Base-by-base conservation (phyloP, 2,888 invertebrate species). In the Phalera bucephala region DNA sequence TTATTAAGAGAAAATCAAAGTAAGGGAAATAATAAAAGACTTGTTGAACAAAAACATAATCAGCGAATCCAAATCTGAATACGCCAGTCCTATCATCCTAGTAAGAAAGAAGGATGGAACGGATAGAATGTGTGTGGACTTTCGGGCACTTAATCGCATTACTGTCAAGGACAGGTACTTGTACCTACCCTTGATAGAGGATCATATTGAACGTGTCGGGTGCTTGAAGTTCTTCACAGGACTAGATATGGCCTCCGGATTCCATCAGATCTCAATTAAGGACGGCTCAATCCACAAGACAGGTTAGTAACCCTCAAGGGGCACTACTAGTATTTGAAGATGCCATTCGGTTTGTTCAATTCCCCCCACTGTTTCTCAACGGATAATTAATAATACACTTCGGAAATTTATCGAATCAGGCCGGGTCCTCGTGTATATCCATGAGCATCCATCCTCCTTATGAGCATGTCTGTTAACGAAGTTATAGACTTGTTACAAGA, bases 321-420 rank as follows among this genome's bases (percentile, higher is more conserved):
- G 9, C 52, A 48, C 11, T 53, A 20, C 6, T 45, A 56, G n/a
- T 56, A 37, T 23, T 1, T 49, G 0, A 51, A 46, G 25, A 50
- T 56, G 49, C 52, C 53, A 0, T 53, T 40, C 20, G 57, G 53
- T 15, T 20, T 51, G 5, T 33, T 45, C 0, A 58, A 52, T 21
- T 45, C n/a, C 54, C 0, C 54, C 58, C 0, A 7, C 48, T 2
- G 43, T 52, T 1, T 59, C 46, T 12, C 52, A 55, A 20, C 33
- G 45, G 1, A 47, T 52, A 0, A 53, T 51, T 0, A 7, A 19
- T 0, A 39, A 44, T 6, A 33, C 33, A 2, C 9, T 40, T 1
- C 29, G 10, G 3, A 2, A 1, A 1, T 27, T 25, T n/a, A 33
- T 33, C 5, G 20, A 15, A 1, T 17, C 10, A n/a, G 45, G 48